Evolutionary conservation across 2,113 vertebrate species (phyloP), one percentile per base, ranked within the genome.

Genomic region (Meleagris gallopavo): DNA sequence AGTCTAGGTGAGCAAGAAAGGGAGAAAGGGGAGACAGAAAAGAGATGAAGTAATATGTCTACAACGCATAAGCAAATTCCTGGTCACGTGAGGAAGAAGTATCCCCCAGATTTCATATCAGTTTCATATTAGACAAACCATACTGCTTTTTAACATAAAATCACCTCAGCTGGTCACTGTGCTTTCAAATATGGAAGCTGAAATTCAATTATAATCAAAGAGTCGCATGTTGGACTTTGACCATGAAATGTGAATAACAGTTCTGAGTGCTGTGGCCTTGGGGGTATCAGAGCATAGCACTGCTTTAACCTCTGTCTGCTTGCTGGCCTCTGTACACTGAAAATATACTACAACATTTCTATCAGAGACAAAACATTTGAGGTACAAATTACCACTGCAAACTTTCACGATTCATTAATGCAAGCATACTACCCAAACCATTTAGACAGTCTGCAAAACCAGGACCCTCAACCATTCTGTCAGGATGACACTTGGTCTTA

Each of bases 211-310:
- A 69, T 4, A 88, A 38, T 7, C 76, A 24, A 16, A 76, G 81
- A 76, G 60, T 13, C 73, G 41, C n/a, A 67, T 66, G 94, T 72
- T 77, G n/a, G 41, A 45, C 61, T 57, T 34, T n/a, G 58, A 76
- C 11, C 30, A 12, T 0, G 36, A 69, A 65, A 36, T 1, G 22
- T 12, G 65, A 64, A 30, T 24, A 70, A 0, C n/a, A 38, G 14
- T 54, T 75, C 38, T 40, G 52, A 0, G 0, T 18, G 65, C 6
- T 71, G 60, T 3, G 80, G 65, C 65, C 88, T 45, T 52, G 52
- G 27, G 57, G 27, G 27, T 62, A 70, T 66, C 34, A 41, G 62
- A 92, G 71, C 32, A 58, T 27, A 79, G 52, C 55, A 22, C 4
- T 46, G 34, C 24, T 75, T n/a, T 36, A 81, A 83, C 36, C 69